Percentiles rank a stretch among this genome's conserved stretches.
These are phyloP conservation scores for Eretmochelys imbricata DNA, from an alignment of 2,113 vertebrate genomes.

Conservation along the genomic window DNA sequence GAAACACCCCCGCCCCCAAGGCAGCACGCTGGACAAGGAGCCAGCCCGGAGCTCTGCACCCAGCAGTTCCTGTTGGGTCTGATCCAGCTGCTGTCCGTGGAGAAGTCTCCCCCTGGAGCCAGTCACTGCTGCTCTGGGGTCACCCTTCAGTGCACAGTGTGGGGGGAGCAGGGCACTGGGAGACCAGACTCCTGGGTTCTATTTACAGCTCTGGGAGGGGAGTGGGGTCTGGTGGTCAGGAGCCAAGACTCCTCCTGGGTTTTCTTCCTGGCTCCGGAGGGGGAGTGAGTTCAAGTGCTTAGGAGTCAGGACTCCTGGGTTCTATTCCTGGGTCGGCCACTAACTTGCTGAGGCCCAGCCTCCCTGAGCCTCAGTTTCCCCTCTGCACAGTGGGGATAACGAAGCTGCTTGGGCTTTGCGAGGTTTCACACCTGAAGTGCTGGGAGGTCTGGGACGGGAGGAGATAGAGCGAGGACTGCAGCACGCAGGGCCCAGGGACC, in stretches of 20 bases:
- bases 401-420: neutral
- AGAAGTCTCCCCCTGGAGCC: neutral
- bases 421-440: neutral
- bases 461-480: neutral
- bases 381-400: neutral
- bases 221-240: too few relatives aligned
- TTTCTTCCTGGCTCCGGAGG: too few relatives aligned
- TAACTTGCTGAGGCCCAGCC: neutral
- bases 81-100: too few relatives aligned
- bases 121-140: neutral
- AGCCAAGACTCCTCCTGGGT: too few relatives aligned
- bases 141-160: too few relatives aligned
- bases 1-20: neutral
- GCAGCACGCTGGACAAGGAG: neutral
- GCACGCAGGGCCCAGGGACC: fast-evolving
- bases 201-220: too few relatives aligned
- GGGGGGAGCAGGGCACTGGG: neutral
- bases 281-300: neutral
- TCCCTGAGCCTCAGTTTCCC: neutral
- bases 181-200: neutral
- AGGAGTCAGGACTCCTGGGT: neutral
- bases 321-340: neutral
- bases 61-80: too few relatives aligned
- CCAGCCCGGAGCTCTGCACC: neutral
- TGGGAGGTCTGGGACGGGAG: neutral